These are phyloP conservation scores for Hyles euphorbiae DNA, from an alignment of 1,140 invertebrate genomes.

Conservation along the genomic window DNA sequence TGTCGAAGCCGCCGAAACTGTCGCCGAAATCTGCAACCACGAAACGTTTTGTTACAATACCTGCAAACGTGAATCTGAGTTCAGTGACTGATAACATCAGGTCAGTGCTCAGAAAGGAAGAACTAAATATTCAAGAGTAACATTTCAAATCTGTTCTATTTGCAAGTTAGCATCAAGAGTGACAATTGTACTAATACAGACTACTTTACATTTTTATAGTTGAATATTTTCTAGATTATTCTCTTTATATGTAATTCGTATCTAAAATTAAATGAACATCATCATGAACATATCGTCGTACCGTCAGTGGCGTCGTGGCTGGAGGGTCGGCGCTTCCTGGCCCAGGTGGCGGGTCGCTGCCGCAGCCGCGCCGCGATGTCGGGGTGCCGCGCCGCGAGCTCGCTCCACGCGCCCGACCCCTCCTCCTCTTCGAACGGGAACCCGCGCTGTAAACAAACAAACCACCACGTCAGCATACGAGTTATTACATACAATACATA, in stretches of 20 bases:
- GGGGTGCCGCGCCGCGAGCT: slow-evolving; percentile 66
- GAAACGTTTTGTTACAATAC: slow-evolving; percentile 51
- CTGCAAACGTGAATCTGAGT: slow-evolving; percentile 22
- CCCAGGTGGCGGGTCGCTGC: slow-evolving; percentile 72
- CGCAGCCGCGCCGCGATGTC: slow-evolving; percentile 74
- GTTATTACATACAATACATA: too few relatives aligned
- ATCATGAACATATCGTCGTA: too few relatives aligned
- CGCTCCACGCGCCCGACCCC: slow-evolving; percentile 70
- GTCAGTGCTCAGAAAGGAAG: slow-evolving; percentile 4
- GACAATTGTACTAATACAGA: too few relatives aligned
- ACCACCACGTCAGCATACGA: background rate
- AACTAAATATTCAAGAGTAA: background rate
- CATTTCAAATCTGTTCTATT: background rate
- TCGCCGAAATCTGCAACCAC: slow-evolving; percentile 66
- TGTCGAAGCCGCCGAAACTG: slow-evolving; percentile 69
- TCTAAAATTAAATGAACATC: too few relatives aligned
- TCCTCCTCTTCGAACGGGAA: slow-evolving; percentile 82
- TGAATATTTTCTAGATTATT: too few relatives aligned
- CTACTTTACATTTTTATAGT: too few relatives aligned
- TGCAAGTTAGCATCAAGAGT: too few relatives aligned
- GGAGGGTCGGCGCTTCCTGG: slow-evolving; percentile 75
- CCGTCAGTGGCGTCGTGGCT: slow-evolving; percentile 65
- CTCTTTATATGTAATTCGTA: too few relatives aligned
- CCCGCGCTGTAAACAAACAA: slow-evolving; percentile 74
- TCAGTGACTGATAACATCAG: slow-evolving; percentile 3